Evolutionary conservation across 2,113 vertebrate species (phyloP).

Genomic region (Spheniscus mendiculus): DNA sequence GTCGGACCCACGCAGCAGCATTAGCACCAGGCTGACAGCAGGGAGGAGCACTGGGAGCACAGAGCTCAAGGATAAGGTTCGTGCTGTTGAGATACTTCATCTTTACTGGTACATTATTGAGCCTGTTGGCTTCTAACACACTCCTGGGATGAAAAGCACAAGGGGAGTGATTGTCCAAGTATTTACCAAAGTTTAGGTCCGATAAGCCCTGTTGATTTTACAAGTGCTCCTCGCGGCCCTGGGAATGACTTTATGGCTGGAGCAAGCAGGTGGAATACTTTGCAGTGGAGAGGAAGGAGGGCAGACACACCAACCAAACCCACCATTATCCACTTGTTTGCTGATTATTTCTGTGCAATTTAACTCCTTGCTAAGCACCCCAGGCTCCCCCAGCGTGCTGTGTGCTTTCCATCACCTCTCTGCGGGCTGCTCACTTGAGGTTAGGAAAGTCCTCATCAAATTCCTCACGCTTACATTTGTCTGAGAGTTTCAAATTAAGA

Average conservation of each 20-base stretch:
- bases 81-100: not conserved
- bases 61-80: not conserved
- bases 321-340: not conserved
- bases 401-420: not conserved
- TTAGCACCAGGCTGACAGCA: not conserved
- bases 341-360: not conserved
- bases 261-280: not conserved
- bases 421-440: not conserved
- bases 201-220: conserved; percentile 64
- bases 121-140: conserved; percentile 9
- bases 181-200: conserved; percentile 54
- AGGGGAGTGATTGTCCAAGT: conserved; percentile 40
- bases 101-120: not conserved
- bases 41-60: not conserved
- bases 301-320: not conserved
- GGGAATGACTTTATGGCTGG: conserved; percentile 31
- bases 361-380: not conserved
- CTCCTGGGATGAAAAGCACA: conserved; percentile 26
- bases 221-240: conserved; percentile 27
- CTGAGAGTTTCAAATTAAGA: not conserved
- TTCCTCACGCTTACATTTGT: not conserved
- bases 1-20: not conserved
- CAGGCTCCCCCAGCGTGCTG: not conserved
- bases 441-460: not conserved
- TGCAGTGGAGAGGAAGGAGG: not conserved